Evolutionary conservation across 2,113 vertebrate genomes (phyloP), one percentile per base, ranked within the genome.

Genomic region (Centropus unirufus): DNA sequence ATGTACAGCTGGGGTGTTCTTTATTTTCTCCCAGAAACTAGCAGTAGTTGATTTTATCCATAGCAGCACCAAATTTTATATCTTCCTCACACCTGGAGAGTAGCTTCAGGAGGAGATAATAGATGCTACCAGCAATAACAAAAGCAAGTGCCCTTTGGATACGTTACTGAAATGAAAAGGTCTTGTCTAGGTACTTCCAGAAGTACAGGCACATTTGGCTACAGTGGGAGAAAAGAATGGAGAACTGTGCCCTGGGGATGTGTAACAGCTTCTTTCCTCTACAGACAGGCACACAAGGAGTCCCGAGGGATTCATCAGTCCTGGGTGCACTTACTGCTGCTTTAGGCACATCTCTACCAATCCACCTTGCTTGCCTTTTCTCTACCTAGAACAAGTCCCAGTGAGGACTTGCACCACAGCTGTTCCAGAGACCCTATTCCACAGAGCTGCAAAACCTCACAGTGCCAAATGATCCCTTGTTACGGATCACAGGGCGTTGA

Each of bases 341-440:
- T 83, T 58, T 26, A 66, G 51, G 36, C 22, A 70, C 29, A 19
- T 9, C 63, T 73, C 32, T 9, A 62, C 29, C 46, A 83, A 87
- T 14, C 15, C 13, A 14, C 13, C 27, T 46, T 49, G 49, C 54
- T 19, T 57, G 32, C 5, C 2, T 79, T 90, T 47, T 68, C 54
- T 34, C 9, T 5, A 5, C 2, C 8, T 6, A 42, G 24, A 82
- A 30, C n/a, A 72, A 82, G 11, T 8, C 8, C 22, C 29, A 46
- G 52, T 0, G 0, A 82, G 17, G 24, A 46, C 16, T 49, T 8
- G 5, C 0, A 7, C 1, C 2, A 6, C 9, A 12, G 22, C 11
- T 64, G 29, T 63, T 78, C 19, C 74, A 63, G 39, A 63, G 32
- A 51, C 14, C 3, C 11, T 1, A 2, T 13, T 69, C 59, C 74